phyloP scores from a whole-genome alignment of 2,113 vertebrate species.

The Notarius quadriscutis region DNA sequence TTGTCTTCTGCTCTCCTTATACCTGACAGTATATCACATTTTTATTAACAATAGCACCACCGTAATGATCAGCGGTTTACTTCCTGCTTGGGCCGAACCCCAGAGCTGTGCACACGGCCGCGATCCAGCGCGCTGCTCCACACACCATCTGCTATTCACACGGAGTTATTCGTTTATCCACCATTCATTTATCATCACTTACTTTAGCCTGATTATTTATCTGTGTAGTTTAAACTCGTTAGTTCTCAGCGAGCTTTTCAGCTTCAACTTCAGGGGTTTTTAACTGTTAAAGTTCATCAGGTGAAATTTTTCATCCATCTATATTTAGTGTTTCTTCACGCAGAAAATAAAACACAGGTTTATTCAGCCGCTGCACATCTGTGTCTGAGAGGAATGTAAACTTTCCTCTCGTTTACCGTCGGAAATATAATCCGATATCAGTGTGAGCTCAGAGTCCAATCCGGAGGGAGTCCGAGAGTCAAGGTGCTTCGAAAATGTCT shows the following conservation, averaged over 20 bases:
- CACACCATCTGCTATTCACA: background rate
- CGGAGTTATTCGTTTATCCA: too few species aligned
- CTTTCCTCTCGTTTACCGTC: constrained; percentile 41
- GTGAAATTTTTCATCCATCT: background rate
- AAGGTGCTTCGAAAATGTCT: background rate
- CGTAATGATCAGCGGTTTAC: background rate
- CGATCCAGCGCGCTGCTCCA: too few species aligned
- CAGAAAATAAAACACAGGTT: constrained; percentile 8
- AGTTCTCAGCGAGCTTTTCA: background rate
- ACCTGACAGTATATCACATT: background rate
- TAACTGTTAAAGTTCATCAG: background rate
- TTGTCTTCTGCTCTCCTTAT: background rate
- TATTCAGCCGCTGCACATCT: background rate
- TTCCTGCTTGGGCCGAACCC: background rate
- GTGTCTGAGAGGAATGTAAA: background rate
- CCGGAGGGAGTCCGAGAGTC: background rate
- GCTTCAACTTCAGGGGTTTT: background rate
- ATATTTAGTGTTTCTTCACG: background rate
- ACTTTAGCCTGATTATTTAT: background rate
- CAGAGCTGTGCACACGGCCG: background rate
- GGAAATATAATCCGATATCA: background rate
- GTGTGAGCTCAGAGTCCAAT: background rate
- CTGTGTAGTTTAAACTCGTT: background rate
- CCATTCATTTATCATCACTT: background rate
- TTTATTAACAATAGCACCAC: background rate